phyloP scores from a whole-genome alignment of 2,113 vertebrate genomes.

The Anoura caudifer region DNA sequence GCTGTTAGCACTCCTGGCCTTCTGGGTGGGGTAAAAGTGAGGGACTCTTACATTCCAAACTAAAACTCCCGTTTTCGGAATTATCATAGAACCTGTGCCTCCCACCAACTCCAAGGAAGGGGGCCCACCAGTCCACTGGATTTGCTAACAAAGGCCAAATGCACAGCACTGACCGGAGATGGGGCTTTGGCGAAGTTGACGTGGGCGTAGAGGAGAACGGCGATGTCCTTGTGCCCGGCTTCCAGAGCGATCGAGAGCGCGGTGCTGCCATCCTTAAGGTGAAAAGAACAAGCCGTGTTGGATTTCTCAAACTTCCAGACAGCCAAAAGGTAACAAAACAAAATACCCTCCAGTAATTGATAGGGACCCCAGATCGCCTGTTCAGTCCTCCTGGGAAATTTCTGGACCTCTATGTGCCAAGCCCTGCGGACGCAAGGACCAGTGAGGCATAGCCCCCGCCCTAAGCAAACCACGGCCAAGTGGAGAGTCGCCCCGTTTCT shows the following conservation, averaged over 20 bases:
- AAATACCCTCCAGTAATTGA: background rate
- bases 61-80: background rate
- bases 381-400: background rate
- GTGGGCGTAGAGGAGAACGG: conserved; percentile 94
- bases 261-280: conserved; percentile 92
- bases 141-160: background rate
- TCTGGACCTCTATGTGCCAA: background rate
- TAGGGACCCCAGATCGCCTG: background rate
- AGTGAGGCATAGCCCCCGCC: background rate
- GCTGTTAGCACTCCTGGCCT: background rate
- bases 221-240: conserved; percentile 98
- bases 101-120: background rate
- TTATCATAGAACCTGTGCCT: background rate
- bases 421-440: background rate
- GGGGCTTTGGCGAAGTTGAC: conserved; percentile 97
- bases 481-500: background rate
- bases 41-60: background rate
- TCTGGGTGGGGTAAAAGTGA: background rate
- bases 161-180: conserved; percentile 88
- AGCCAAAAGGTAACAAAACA: background rate
- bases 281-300: background rate
- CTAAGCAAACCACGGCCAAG: background rate
- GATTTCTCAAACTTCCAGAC: background rate
- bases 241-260: conserved; percentile 98
- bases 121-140: background rate